Base-by-base conservation (phyloP, 2,797 vertebrate species). In the Spinibarbus caldwelli region DNA sequence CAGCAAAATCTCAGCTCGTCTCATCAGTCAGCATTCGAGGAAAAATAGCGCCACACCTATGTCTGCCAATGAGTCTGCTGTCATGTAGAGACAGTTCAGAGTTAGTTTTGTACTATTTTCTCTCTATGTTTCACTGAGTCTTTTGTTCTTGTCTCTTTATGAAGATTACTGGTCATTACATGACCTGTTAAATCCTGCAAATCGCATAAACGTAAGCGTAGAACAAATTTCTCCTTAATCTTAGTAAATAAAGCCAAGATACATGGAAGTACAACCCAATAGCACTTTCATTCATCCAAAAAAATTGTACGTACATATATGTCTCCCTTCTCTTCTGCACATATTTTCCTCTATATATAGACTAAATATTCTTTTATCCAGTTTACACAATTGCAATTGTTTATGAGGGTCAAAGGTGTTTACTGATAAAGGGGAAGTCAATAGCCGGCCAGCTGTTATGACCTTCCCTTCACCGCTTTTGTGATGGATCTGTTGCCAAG, bases 401-500 rank as follows among this genome's bases (percentile, higher is more conserved):
- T 76, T 29, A 75, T 57, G 49, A 57, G n/a, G 66, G 66, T 52
- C 14, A 26, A 66, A 76, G 31, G 34, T 76, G 64, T 38, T 75
- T 83, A 36, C 81, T 38, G 31, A 66, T 66, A 66, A 76, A 76
- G 71, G 12, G 43, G 31, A 83, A 83, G 59, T 66, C 3, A 38
- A 7, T 26, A 23, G 54, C 54, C 29, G 8, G 54, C 52, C 19
- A 62, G 38, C 68, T 15, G 23, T 23, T 66, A 26, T 76, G 23
- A 76, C 57, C 43, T 82, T 67, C n/a, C 26, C 21, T 45, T 73
- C 38, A 72, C n/a, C 21, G 14, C 57, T 49, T 83, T 34, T 75
- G 43, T 83, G 31, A 76, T 83, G 82, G 43, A 66, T 76, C 71
- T 52, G 57, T 83, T 83, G 57, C 59, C 57, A 75, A 45, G 57